phyloP scores from a whole-genome alignment of 2,113 vertebrate species.

The Notarius quadriscutis region DNA sequence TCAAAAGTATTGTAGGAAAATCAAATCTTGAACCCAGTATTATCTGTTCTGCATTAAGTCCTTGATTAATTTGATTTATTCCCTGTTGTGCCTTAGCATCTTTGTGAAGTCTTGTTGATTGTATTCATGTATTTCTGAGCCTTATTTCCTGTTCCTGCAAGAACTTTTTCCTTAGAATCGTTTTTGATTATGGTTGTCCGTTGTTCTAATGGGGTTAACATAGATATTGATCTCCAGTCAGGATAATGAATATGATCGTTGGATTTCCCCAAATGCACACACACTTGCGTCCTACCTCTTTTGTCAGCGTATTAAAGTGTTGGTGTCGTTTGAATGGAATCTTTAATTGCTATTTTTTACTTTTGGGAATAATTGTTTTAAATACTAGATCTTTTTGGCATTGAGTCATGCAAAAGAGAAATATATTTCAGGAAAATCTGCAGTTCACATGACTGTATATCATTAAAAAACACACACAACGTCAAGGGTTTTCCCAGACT shows the following conservation, averaged over 20 bases:
- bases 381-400: neutral
- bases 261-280: neutral
- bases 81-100: neutral
- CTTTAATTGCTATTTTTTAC: neutral
- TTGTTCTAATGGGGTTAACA: neutral
- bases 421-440: neutral
- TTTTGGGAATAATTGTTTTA: neutral
- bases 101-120: neutral
- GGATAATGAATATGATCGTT: neutral
- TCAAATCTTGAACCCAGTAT: neutral
- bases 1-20: too few relatives aligned
- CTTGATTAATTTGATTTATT: constrained; percentile 1
- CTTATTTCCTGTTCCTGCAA: neutral
- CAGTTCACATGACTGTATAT: neutral
- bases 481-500: neutral
- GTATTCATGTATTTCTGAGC: neutral
- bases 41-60: neutral
- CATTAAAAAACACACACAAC: too few relatives aligned
- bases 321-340: neutral
- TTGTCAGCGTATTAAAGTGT: neutral
- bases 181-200: neutral
- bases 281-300: neutral
- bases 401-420: neutral
- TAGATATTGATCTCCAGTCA: neutral
- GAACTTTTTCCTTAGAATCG: too few relatives aligned